These are phyloP conservation scores for Pteruthius melanotis DNA, from an alignment of 2,113 vertebrate species.

Conservation along the genomic window DNA sequence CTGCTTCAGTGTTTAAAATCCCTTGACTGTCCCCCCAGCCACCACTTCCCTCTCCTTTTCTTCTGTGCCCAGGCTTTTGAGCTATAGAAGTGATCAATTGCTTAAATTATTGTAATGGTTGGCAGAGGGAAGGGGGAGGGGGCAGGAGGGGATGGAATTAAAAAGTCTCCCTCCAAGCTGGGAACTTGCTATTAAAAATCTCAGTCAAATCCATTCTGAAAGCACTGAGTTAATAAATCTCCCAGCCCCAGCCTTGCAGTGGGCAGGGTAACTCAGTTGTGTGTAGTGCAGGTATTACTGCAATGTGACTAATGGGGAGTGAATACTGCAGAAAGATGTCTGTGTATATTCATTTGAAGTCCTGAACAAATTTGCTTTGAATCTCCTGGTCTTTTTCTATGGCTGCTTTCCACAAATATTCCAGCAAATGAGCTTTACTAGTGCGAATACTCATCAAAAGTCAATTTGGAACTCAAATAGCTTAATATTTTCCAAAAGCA, in stretches of 20 bases:
- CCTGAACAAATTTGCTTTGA: slow-evolving; percentile 66
- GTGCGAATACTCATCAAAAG: slow-evolving; percentile 57
- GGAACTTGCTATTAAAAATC: slow-evolving; percentile 65
- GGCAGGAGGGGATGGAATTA: slow-evolving; percentile 19
- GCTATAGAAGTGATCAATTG: slow-evolving; percentile 9
- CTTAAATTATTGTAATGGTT: slow-evolving; percentile 38
- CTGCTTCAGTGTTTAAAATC: neutral
- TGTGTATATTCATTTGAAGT: slow-evolving; percentile 59
- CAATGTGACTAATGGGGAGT: slow-evolving; percentile 51
- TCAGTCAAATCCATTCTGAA: slow-evolving; percentile 45
- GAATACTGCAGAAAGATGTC: slow-evolving; percentile 39
- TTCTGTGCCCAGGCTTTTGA: neutral
- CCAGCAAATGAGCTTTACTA: slow-evolving; percentile 55
- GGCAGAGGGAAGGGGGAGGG: slow-evolving; percentile 17
- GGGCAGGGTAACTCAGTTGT: slow-evolving; percentile 61
- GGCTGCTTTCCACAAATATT: slow-evolving; percentile 60
- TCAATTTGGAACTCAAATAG: slow-evolving; percentile 62
- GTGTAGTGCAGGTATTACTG: slow-evolving; percentile 52
- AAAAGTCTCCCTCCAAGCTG: slow-evolving; percentile 64
- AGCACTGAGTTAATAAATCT: slow-evolving; percentile 63
- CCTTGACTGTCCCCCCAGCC: neutral
- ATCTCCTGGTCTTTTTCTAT: slow-evolving; percentile 49
- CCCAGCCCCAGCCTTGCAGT: slow-evolving; percentile 45
- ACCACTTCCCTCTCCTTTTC: neutral
- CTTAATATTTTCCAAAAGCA: slow-evolving; percentile 57